Evolutionary conservation across 2,797 vertebrate genomes (phyloP), one percentile per base, ranked within the genome.

Genomic region (Notamacropus eugenii): DNA sequence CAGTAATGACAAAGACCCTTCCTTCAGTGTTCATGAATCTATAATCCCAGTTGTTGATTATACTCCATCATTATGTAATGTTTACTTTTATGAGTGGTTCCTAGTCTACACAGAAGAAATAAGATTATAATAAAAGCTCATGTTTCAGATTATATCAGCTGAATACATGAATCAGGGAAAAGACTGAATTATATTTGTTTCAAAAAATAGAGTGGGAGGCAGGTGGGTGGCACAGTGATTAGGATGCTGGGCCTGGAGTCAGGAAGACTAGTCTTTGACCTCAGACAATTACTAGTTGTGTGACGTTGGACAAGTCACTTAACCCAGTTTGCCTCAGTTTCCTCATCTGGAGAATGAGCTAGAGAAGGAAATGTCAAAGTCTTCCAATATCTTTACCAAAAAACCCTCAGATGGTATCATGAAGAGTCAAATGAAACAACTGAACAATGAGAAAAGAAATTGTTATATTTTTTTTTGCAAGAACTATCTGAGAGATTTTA

Each of bases 381-480:
- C n/a, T n/a, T n/a, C 34, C 13, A 74, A 16, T 74, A n/a, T 74
- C 34, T 74, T n/a, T 74, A 3, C 34, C 14, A n/a, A 74, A 14
- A 19, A 74, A 74, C 40, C 34, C 14, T 19, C 62, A n/a, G 14
- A n/a, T 40, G 34, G 34, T 0, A 13, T 74, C 62, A n/a, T 19
- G 1, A 16, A 19, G 34, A 19, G 13, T 74, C n/a, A 0, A 1
- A 74, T n/a, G 62, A 74, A 74, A 74, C 8, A 34, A 74, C 14
- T 74, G 4, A 74, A 91, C 93, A 28, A 62, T 12, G 95, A 93
- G 92, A 34, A 55, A 82, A 54, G 52, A 92, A 93, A 93, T 50
- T 93, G 92, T 94, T 95, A 93, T n/a, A 95, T 95, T 95, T 94
- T 95, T 95, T 93, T 91, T 96, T 96, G 31, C 92, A 97, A 96